Conservation (phyloP, 2,797 vertebrate genomes). For the Dermochelys coriacea region DNA sequence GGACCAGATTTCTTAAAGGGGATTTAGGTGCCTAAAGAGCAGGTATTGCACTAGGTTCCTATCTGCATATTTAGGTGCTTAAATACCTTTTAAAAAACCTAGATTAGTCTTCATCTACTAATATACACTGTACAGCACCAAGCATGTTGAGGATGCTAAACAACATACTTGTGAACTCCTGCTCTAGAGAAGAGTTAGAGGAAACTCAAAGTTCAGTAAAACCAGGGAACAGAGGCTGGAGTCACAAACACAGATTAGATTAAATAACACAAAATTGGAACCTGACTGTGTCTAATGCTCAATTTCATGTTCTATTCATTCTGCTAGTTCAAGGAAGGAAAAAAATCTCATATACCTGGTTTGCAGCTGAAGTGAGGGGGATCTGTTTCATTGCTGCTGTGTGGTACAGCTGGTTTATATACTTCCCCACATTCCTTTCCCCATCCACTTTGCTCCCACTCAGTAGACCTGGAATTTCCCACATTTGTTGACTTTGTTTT, state of each 20-base stretch:
- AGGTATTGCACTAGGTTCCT: not conserved
- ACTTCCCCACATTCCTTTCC: not conserved
- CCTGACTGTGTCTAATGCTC: not conserved
- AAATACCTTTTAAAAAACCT: not conserved
- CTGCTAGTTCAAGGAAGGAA: not conserved
- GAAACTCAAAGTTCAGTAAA: too few relatives aligned
- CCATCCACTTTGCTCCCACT: not conserved
- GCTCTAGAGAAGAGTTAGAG: not conserved
- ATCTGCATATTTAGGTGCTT: not conserved
- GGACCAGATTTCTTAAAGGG: not conserved
- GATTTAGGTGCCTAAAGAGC: not conserved
- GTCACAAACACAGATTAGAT: not conserved
- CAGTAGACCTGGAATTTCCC: not conserved
- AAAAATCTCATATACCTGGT: not conserved
- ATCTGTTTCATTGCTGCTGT: not conserved
- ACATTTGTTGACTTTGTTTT: not conserved
- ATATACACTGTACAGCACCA: not conserved
- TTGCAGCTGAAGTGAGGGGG: not conserved
- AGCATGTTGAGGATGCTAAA: not conserved
- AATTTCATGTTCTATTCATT: not conserved
- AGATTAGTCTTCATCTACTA: not conserved
- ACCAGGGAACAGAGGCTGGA: too few relatives aligned
- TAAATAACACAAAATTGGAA: not conserved
- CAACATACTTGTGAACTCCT: not conserved
- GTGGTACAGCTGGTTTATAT: not conserved